A percentile compares a stretch with the other conserved stretches of the same genome.
Conservation (phyloP, 2,797 vertebrate genomes). For the Botia almorhae region DNA sequence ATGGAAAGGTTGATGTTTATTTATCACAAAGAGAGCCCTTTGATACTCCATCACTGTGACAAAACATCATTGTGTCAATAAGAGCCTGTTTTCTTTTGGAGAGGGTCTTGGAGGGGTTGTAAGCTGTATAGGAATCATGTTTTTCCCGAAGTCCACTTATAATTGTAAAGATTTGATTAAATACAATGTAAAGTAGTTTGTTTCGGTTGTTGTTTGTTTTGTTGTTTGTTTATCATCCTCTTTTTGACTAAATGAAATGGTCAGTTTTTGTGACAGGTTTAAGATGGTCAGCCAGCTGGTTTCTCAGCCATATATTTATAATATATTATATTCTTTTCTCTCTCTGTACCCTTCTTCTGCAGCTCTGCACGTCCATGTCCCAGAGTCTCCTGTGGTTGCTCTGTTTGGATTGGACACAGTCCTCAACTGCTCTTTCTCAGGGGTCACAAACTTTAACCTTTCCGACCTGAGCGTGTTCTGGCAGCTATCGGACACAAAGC, state of each 20-base stretch:
- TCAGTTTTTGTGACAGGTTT: no score
- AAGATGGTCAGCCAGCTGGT: no score
- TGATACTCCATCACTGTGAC: conserved; percentile 5
- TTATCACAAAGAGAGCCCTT: conserved; percentile 25
- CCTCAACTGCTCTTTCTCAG: conserved; percentile 85
- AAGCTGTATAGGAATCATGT: neutral
- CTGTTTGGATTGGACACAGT: conserved; percentile 79
- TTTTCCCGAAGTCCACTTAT: no score
- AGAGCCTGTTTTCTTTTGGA: neutral
- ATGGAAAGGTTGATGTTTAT: conserved; percentile 29
- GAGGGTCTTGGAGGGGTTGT: neutral
- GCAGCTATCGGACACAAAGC: conserved; percentile 92
- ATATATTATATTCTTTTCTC: conserved; percentile 18
- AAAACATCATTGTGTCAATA: conserved; percentile 20
- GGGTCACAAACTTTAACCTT: conserved; percentile 78
- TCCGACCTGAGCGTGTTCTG: conserved; percentile 88
- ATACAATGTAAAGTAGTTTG: no score
- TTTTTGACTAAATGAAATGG: no score
- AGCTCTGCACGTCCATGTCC: conserved; percentile 82
- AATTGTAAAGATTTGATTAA: neutral
- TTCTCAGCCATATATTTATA: no score
- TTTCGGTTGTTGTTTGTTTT: no score
- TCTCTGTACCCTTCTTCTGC: conserved; percentile 63
- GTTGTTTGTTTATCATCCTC: no score
- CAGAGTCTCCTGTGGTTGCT: conserved; percentile 86